Evolutionary conservation across 2,888 invertebrate species (phyloP).

Genomic region (Hermaeophaga mercurialis): DNA sequence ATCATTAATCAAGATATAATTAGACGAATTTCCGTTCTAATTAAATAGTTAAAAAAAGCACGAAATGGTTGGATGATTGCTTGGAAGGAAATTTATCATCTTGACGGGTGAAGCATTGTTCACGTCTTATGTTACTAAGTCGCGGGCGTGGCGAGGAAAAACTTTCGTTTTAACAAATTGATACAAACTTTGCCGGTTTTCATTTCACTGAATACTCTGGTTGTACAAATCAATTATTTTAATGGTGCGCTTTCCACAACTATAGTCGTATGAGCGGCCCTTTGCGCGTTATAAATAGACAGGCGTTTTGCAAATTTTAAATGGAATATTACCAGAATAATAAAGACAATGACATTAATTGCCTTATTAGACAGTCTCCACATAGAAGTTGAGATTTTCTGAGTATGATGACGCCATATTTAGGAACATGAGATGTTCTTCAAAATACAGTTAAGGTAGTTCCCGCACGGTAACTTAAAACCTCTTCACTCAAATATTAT

Average conservation of each 20-base stretch:
- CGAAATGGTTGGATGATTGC: slow-evolving; percentile 42
- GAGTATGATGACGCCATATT: too few relatives aligned
- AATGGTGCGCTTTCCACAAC: not conserved
- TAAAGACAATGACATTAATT: too few relatives aligned
- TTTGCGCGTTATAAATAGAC: not conserved
- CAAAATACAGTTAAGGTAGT: too few relatives aligned
- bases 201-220: slow-evolving; percentile 3
- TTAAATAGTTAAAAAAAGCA: slow-evolving; percentile 45
- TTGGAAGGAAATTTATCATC: slow-evolving; percentile 44
- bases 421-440: too few relatives aligned
- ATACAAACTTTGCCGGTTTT: slow-evolving; percentile 26
- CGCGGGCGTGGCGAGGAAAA: slow-evolving; percentile 36
- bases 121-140: slow-evolving; percentile 40
- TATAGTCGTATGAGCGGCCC: not conserved
- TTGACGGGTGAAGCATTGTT: slow-evolving; percentile 43
- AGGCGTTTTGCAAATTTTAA: too few relatives aligned
- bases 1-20: slow-evolving; percentile 45
- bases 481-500: too few relatives aligned
- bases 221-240: slow-evolving; percentile 15
- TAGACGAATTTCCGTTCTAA: slow-evolving; percentile 42
- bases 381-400: too few relatives aligned
- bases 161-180: slow-evolving; percentile 39
- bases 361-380: too few relatives aligned
- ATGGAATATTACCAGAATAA: too few relatives aligned
- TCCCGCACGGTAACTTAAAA: too few relatives aligned